Percentiles rank a stretch among this genome's conserved stretches.
Evolutionary conservation across 2,888 invertebrate genomes (phyloP).

Genomic region (Anoncus sp.): DNA sequence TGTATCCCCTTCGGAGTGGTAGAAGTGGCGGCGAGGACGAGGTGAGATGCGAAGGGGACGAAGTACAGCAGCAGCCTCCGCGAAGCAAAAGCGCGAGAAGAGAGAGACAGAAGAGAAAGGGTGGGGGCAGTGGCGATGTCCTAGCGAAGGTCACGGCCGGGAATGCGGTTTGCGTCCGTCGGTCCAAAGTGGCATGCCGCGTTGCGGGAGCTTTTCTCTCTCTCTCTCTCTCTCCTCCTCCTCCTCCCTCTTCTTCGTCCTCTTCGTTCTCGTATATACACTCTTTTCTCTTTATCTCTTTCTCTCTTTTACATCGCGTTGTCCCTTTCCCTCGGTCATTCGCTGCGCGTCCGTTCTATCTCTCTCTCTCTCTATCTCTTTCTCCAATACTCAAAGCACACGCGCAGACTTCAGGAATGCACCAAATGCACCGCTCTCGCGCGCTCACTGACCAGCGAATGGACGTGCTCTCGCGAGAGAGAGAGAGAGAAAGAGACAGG

Average conservation of each 20-base stretch:
- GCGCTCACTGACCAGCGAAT: constrained; percentile 73
- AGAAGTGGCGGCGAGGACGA: constrained; percentile 10
- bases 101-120: constrained; percentile 63
- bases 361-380: constrained; percentile 24
- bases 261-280: constrained; percentile 48
- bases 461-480: constrained; percentile 54
- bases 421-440: constrained; percentile 75
- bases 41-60: constrained; percentile 35
- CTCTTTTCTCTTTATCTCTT: constrained; percentile 36
- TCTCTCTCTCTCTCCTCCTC: constrained; percentile 49
- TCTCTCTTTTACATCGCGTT: constrained; percentile 63
- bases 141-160: constrained; percentile 83
- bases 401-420: constrained; percentile 79
- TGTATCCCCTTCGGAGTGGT: not conserved
- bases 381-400: constrained; percentile 34
- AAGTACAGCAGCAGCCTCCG: constrained; percentile 42
- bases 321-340: constrained; percentile 60
- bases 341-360: constrained; percentile 38
- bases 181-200: constrained; percentile 80
- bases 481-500: constrained; percentile 21
- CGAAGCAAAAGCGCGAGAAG: constrained; percentile 22
- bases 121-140: constrained; percentile 82
- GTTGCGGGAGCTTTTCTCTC: constrained; percentile 69
- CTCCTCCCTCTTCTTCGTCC: constrained; percentile 41
- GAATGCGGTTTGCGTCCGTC: constrained; percentile 82